Conservation (phyloP, 2,797 vertebrate species). For the Sebastes dallii region DNA sequence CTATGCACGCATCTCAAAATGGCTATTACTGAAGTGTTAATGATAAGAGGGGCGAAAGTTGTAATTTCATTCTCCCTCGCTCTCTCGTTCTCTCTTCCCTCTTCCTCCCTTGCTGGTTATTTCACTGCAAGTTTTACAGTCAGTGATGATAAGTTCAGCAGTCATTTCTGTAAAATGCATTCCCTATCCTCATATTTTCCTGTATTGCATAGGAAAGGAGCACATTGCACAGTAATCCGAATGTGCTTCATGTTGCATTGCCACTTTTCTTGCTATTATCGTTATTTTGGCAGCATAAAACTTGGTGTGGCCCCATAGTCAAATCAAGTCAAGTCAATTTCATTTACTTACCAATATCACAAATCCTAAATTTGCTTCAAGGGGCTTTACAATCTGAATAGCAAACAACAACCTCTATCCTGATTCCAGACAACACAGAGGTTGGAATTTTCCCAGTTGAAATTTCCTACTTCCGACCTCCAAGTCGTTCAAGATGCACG, state of each 20-base stretch:
- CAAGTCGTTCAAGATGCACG: too few species aligned
- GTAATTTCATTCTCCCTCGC: conserved; percentile 1
- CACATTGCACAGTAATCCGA: neutral
- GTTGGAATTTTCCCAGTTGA: too few species aligned
- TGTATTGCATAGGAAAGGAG: neutral
- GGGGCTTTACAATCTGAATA: neutral
- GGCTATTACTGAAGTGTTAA: conserved; percentile 30
- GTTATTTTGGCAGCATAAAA: neutral
- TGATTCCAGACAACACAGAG: neutral
- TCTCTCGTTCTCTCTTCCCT: neutral
- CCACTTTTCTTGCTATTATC: neutral
- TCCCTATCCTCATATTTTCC: neutral
- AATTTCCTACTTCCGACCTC: too few species aligned
- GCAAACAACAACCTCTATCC: neutral
- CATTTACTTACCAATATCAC: neutral
- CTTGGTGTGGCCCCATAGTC: neutral
- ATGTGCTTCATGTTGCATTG: neutral
- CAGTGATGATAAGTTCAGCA: neutral
- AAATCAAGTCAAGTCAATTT: neutral
- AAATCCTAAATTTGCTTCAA: neutral
- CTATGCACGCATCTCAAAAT: conserved; percentile 19
- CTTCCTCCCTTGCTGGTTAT: neutral
- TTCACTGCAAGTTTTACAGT: neutral
- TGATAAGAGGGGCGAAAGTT: conserved; percentile 3
- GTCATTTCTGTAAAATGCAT: neutral